Evolutionary conservation across 2,797 vertebrate species (phyloP).

Genomic region (Phataginus tetradactyla): DNA sequence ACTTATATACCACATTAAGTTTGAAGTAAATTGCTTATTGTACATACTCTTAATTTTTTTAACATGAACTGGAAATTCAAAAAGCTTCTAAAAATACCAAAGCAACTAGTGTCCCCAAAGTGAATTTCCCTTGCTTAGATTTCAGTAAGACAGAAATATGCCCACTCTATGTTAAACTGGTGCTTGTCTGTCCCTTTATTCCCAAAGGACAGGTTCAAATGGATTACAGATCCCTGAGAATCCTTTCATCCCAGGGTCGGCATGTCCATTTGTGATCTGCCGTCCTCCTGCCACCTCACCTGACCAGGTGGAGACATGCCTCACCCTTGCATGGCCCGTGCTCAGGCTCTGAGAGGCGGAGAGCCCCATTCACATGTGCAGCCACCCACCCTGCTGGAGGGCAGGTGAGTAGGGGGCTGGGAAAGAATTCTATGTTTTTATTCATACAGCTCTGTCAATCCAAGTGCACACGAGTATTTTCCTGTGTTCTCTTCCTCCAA

Average conservation of each 20-base stretch:
- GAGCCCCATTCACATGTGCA: no score
- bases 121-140: not conserved
- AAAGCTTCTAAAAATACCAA: not conserved
- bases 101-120: not conserved
- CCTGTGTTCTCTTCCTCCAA: not conserved
- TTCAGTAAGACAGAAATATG: not conserved
- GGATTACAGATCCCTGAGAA: not conserved
- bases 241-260: not conserved
- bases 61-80: not conserved
- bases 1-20: not conserved
- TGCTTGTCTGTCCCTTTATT: not conserved
- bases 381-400: not conserved
- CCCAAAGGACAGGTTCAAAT: not conserved
- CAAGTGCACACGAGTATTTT: not conserved
- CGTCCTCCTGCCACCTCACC: not conserved
- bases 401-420: rapidly evolving
- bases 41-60: not conserved
- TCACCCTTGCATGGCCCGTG: rapidly evolving
- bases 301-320: not conserved
- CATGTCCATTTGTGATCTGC: rapidly evolving
- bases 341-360: no score
- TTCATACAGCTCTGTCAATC: not conserved
- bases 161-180: not conserved
- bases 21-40: not conserved
- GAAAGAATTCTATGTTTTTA: not conserved